Conservation (phyloP, 1,140 invertebrate genomes). For the Drosophila pseudoananassae region DNA sequence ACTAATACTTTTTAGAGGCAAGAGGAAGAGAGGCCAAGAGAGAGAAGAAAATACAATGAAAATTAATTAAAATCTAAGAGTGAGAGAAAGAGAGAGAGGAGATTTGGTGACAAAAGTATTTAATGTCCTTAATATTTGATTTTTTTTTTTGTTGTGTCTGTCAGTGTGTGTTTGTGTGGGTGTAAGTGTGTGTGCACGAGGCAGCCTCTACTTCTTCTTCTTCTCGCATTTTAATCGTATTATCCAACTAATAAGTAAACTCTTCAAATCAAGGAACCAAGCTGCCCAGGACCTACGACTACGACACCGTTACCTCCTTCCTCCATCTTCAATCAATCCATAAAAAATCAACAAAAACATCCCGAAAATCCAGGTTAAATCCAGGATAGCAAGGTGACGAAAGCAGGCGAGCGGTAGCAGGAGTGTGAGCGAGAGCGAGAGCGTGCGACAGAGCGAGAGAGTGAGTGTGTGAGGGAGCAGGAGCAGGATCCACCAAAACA, state of each 20-base stretch:
- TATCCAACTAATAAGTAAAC: constrained; percentile 6
- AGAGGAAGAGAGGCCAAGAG: neutral
- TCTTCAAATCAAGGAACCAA: constrained; percentile 21
- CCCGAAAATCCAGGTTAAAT: constrained; percentile 6
- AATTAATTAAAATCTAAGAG: neutral
- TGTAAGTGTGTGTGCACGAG: constrained; percentile 4
- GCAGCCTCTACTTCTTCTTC: constrained; percentile 7
- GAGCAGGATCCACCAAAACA: constrained; percentile 25
- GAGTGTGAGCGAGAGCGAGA: constrained; percentile 33
- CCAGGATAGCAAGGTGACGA: constrained; percentile 5
- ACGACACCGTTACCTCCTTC: constrained; percentile 4
- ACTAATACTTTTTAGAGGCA: neutral
- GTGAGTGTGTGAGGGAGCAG: constrained; percentile 18
- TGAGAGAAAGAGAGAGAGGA: no score
- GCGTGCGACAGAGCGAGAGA: constrained; percentile 1
- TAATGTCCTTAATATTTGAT: neutral
- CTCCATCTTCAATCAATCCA: constrained; percentile 14
- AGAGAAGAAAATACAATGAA: neutral
- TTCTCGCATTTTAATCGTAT: constrained; percentile 33
- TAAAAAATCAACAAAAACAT: constrained; percentile 2
- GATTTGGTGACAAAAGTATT: neutral
- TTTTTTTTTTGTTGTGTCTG: constrained; percentile 1
- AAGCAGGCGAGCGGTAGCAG: constrained; percentile 18
- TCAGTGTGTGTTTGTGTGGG: constrained; percentile 3
- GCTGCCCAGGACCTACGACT: neutral